Conservation (phyloP, 30 jellyfish, hydroid and myxozoan species). For the Aurelia sp. region DNA sequence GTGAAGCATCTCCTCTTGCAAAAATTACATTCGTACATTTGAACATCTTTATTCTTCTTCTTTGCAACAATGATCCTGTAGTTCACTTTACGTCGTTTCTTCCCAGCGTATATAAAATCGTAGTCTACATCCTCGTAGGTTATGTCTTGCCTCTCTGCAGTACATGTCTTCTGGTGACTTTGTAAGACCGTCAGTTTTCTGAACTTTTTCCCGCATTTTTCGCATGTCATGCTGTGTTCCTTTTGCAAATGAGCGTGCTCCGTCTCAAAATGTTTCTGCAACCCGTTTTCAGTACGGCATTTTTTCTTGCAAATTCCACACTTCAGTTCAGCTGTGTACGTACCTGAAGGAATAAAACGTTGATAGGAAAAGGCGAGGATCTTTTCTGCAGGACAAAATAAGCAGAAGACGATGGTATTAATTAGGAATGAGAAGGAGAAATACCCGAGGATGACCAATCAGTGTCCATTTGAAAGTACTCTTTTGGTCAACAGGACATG, state of each 20-base stretch:
- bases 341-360: constrained; percentile 12
- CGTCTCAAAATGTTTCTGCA: constrained; percentile 58
- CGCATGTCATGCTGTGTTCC: neutral
- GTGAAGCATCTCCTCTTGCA: constrained; percentile 28
- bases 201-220: constrained; percentile 3
- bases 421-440: too few species aligned
- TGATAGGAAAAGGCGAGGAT: too few species aligned
- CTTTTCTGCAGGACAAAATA: too few species aligned
- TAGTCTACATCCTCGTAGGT: neutral
- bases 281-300: constrained; percentile 63
- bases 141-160: neutral
- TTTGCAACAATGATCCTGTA: constrained; percentile 2
- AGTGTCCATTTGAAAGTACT: too few species aligned
- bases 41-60: constrained; percentile 19
- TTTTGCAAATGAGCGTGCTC: constrained; percentile 24
- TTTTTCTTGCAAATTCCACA: constrained; percentile 58
- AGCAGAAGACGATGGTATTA: too few species aligned
- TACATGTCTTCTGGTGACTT: neutral
- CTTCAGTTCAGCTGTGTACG: constrained; percentile 55
- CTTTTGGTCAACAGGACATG: too few species aligned
- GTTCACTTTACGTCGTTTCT: neutral
- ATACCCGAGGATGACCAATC: too few species aligned
- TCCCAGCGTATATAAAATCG: neutral
- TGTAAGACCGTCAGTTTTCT: constrained; percentile 2
- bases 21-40: constrained; percentile 39